Base-by-base conservation (phyloP, 2,113 vertebrate genomes). In the Delphinapterus leucas region DNA sequence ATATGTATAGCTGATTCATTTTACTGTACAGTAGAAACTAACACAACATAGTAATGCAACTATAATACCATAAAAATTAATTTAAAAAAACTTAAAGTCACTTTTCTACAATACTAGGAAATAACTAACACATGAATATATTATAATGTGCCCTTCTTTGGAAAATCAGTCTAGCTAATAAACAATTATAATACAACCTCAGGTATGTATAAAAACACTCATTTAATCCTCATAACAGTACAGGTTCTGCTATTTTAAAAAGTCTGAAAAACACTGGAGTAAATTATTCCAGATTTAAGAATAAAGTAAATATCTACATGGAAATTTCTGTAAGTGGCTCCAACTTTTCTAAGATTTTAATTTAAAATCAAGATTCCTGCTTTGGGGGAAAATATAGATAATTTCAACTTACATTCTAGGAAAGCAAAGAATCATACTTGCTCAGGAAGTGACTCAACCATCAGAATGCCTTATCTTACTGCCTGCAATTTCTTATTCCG, bases 321-420 rank as follows among this genome's bases (percentile, higher is more conserved):
- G 31, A 68, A 80, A 68, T 58, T 88, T 93, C 65, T 90, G 2
- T 84, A 94, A 73, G 58, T 79, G 47, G 21, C 36, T 90, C 70
- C 53, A 93, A 49, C 36, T 87, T 79, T 87, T 85, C 65, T 85
- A 84, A 47, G 55, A 87, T 85, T 95, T 97, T 95, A 90, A 97
- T 73, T 90, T 95, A 95, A 97, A 96, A 89, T 91, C 36, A 80
- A 80, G 77, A 95, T 77, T 97, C 28, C 25, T 82, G 36, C 33
- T 88, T 76, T 95, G 53, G 81, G 86, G 93, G n/a, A 70, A 67
- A 71, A 97, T 89, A 70, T 31, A 6, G 14, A 92, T 55, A 21
- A 93, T 88, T 95, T 91, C 41, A 96, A 95, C 25, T 92, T n/a
- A 73, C 53, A 95, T 80, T 95, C 55, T 80, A 97, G 63, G 61